Percentiles rank a stretch among this genome's conserved stretches.
phyloP scores from a whole-genome alignment of 2,888 invertebrate species.

The Nematopogon swammerdamellus region DNA sequence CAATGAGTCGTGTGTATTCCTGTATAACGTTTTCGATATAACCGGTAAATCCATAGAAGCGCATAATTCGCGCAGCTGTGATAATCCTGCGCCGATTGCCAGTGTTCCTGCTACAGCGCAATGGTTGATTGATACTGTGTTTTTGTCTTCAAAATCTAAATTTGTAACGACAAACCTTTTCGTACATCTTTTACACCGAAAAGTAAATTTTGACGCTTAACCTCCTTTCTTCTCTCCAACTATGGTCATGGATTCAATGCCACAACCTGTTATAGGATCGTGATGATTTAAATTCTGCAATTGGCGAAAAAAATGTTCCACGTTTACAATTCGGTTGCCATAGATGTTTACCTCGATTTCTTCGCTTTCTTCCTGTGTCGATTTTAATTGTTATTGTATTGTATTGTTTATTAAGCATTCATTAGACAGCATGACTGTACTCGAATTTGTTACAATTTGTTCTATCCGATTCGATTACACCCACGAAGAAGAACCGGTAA shows the following conservation, averaged over 20 bases:
- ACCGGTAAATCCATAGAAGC: conserved; percentile 5
- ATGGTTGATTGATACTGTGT: conserved; percentile 3
- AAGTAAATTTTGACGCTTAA: background rate
- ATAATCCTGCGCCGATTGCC: conserved; percentile 7
- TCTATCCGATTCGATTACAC: too few relatives aligned
- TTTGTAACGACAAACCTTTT: background rate
- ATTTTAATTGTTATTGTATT: background rate
- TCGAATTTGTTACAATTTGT: too few relatives aligned
- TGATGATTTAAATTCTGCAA: background rate
- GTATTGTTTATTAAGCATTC: too few relatives aligned
- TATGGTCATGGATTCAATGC: background rate
- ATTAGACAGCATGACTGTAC: too few relatives aligned
- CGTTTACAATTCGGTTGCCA: background rate
- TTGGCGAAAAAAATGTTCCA: background rate
- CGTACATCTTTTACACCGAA: background rate
- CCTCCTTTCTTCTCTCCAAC: background rate
- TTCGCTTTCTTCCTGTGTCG: background rate
- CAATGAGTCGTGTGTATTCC: background rate
- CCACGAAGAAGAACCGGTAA: too few relatives aligned
- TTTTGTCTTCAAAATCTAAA: background rate
- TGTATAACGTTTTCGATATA: conserved; percentile 1
- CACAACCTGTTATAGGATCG: background rate
- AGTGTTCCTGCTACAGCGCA: conserved; percentile 5
- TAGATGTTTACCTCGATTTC: background rate
- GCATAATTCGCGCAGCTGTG: conserved; percentile 5